These are phyloP conservation scores for Pampus argenteus DNA, from an alignment of 2,797 vertebrate genomes.

Conservation along the genomic window DNA sequence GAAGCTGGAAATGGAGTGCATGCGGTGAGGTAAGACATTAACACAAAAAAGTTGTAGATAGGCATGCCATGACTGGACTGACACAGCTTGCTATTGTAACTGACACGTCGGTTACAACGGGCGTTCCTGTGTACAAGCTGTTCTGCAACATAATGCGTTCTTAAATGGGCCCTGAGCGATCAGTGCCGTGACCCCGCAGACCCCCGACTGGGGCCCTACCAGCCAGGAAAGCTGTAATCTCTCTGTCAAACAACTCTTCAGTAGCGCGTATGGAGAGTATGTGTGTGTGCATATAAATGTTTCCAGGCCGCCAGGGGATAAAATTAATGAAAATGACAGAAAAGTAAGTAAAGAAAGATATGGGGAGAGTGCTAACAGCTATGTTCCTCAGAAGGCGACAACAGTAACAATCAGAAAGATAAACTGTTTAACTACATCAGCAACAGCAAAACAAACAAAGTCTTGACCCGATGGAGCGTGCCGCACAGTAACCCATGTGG, in stretches of 20 bases:
- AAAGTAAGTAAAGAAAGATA: conserved; percentile 26
- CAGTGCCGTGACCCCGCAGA: conserved; percentile 48
- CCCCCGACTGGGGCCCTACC: conserved; percentile 54
- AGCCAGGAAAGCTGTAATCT: conserved; percentile 63
- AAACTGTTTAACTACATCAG: conserved; percentile 24
- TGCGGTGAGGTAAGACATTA: conserved; percentile 51
- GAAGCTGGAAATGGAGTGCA: conserved; percentile 61
- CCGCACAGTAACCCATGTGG: neutral
- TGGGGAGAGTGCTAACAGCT: neutral
- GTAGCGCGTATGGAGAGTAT: conserved; percentile 51
- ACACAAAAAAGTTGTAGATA: conserved; percentile 53
- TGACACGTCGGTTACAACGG: conserved; percentile 52
- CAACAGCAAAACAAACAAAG: neutral
- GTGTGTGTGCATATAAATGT: conserved; percentile 37
- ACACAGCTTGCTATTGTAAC: conserved; percentile 57
- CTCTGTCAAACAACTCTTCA: conserved; percentile 63
- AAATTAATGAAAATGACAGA: conserved; percentile 40
- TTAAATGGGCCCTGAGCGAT: conserved; percentile 54
- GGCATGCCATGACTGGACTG: conserved; percentile 60
- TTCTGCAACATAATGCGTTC: conserved; percentile 57
- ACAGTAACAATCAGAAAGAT: conserved; percentile 26
- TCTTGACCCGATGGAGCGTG: neutral
- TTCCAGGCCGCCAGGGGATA: conserved; percentile 40
- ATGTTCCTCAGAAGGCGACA: conserved; percentile 2
- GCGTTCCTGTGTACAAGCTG: conserved; percentile 56